Percentiles rank a stretch among this genome's conserved stretches.
Conservation (phyloP, 2,797 vertebrate species). For the Sternarchorhynchus goeldii region DNA sequence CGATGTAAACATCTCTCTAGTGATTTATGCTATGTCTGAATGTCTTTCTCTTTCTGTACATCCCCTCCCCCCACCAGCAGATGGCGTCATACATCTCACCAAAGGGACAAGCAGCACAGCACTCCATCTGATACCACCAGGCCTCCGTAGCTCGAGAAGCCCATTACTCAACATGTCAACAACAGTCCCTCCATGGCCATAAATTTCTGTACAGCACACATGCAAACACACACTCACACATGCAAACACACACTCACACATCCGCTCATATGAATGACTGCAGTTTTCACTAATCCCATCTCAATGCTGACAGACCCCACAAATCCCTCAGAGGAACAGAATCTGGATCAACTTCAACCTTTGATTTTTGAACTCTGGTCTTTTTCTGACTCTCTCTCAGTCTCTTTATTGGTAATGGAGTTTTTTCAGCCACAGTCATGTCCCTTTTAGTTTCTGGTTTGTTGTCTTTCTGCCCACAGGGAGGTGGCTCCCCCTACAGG, state of each 20-base stretch:
- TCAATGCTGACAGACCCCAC: constrained; percentile 27
- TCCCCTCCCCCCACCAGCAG: constrained; percentile 40
- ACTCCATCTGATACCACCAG: constrained; percentile 52
- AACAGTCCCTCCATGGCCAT: constrained; percentile 49
- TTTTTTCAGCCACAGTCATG: constrained; percentile 14
- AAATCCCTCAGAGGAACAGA: constrained; percentile 9
- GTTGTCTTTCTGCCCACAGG: background rate
- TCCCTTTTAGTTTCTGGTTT: background rate
- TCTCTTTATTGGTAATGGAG: constrained; percentile 8
- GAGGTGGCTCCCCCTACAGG: constrained; percentile 40
- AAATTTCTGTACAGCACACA: constrained; percentile 31
- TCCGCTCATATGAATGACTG: constrained; percentile 28
- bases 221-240: constrained; percentile 42
- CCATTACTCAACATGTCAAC: constrained; percentile 48
- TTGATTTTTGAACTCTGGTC: constrained; percentile 23
- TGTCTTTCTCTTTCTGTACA: constrained; percentile 5
- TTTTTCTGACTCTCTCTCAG: constrained; percentile 19
- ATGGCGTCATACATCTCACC: constrained; percentile 65
- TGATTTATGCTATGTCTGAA: background rate
- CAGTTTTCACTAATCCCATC: constrained; percentile 42
- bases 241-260: constrained; percentile 40
- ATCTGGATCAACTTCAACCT: constrained; percentile 5
- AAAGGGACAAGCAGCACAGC: constrained; percentile 67
- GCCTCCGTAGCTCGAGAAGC: constrained; percentile 64
- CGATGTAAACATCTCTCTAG: background rate